Evolutionary conservation across 2,888 invertebrate species (phyloP), one percentile per base, ranked within the genome.

Genomic region (Noctua fimbriata): DNA sequence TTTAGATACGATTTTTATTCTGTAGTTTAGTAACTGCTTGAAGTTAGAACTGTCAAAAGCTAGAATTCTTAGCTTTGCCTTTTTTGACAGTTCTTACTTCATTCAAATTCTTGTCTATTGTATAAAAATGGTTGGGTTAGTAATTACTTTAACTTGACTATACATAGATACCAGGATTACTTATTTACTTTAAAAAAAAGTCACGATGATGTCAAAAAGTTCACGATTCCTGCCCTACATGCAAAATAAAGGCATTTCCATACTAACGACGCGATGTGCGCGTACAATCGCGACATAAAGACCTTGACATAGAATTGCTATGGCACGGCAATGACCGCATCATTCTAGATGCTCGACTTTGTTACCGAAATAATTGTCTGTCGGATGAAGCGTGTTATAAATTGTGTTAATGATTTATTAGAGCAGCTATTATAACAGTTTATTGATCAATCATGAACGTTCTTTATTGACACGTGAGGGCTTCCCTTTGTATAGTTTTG

Each of bases 291-390:
- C 49, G 65, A 73, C 60, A n/a, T 24, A 65, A 52, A 47, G 71
- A 55, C 87, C 87, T 88, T 88, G 87, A 87, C 87, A 88, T 78
- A 88, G 87, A 81, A 87, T 74, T 60, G 47, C 44, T 72, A 70
- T 79, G 72, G 67, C 83, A 72, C 71, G 88, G 85, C 87, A 87
- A 88, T 88, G 87, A 88, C 87, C 88, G 85, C 73, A 72, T 69
- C 60, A 55, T 52, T 69, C 49, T 70, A 72, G 71, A 84, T 74
- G 69, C 44, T 82, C 82, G 70, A 84, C 71, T 86, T 79, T 76
- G 72, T 86, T 80, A 75, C 78, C 82, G 44, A 87, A 73, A 78
- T 70, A 82, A 88, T 87, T 60, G 7, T 81, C 32, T 69, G 65
- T 73, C n/a, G 49, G 60, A 75, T 79, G 47, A 58, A 79, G 79